phyloP scores from a whole-genome alignment of 2,797 vertebrate genomes.

The Pangasius sanitwongsei region DNA sequence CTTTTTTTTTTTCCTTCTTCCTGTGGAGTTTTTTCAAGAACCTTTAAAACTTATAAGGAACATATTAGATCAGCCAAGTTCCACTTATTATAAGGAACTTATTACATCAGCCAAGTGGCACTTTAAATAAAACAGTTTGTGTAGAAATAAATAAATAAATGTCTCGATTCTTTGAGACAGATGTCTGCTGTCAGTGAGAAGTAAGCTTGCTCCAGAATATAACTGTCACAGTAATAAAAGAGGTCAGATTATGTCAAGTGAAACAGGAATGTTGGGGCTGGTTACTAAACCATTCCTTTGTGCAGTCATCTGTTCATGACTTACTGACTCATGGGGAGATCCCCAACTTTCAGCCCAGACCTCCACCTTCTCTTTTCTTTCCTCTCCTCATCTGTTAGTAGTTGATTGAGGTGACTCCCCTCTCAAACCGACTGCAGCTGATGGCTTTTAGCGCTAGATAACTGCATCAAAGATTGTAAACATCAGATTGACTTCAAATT shows the following conservation, averaged over 20 bases:
- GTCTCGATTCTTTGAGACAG: not conserved
- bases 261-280: not conserved
- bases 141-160: not conserved
- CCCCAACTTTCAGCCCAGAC: not conserved
- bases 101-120: not conserved
- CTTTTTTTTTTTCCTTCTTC: not conserved
- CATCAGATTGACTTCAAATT: slow-evolving; percentile 8
- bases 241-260: not conserved
- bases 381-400: not conserved
- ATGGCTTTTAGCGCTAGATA: slow-evolving; percentile 8
- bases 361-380: not conserved
- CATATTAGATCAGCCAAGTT: not conserved
- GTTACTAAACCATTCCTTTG: not conserved
- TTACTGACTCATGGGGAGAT: not conserved
- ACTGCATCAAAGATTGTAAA: not conserved
- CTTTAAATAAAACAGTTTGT: not conserved
- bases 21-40: not conserved
- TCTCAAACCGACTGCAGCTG: slow-evolving; percentile 1
- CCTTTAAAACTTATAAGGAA: not conserved
- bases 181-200: not conserved
- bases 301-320: not conserved
- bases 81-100: not conserved
- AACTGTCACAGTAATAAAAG: not conserved
- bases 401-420: not conserved
- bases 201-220: not conserved